Conservation (phyloP, 2,113 vertebrate genomes). For the Dipodomys merriami region DNA sequence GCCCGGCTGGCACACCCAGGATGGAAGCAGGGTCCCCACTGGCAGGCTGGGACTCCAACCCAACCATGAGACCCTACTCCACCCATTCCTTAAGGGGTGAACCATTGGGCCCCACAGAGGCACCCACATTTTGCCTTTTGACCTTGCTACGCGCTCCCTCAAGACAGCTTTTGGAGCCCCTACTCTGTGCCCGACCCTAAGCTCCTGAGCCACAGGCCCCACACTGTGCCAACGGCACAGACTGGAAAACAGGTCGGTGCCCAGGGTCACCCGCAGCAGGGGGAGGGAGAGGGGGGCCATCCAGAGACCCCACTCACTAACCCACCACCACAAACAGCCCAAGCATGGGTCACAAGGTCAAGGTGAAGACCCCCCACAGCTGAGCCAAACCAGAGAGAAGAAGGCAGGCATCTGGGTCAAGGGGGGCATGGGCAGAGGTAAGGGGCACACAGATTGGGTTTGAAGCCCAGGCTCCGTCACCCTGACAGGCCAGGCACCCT, state of each 20-base stretch:
- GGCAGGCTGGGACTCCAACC: background rate
- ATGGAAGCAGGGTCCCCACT: background rate
- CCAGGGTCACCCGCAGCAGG: background rate
- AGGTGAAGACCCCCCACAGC: too few species aligned
- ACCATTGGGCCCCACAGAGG: background rate
- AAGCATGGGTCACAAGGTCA: background rate
- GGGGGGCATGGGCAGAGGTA: background rate
- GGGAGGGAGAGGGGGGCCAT: background rate
- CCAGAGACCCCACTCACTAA: background rate
- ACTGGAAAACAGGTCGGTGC: background rate
- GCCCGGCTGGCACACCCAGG: background rate
- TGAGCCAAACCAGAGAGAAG: too few species aligned
- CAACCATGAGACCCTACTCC: background rate
- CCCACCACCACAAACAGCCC: accelerated
- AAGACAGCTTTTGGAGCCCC: background rate
- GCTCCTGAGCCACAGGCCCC: background rate
- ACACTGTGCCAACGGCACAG: background rate
- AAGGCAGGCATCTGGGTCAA: too few species aligned
- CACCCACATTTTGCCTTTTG: background rate
- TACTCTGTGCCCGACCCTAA: background rate
- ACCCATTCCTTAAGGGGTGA: background rate
- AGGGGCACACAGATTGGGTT: background rate
- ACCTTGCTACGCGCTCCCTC: background rate
- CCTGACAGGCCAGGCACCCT: background rate
- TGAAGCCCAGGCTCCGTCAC: background rate